A percentile compares a stretch with the other conserved stretches of the same genome.
Evolutionary conservation across 2,797 vertebrate species (phyloP).

Genomic region (Leucoraja ocellata): DNA sequence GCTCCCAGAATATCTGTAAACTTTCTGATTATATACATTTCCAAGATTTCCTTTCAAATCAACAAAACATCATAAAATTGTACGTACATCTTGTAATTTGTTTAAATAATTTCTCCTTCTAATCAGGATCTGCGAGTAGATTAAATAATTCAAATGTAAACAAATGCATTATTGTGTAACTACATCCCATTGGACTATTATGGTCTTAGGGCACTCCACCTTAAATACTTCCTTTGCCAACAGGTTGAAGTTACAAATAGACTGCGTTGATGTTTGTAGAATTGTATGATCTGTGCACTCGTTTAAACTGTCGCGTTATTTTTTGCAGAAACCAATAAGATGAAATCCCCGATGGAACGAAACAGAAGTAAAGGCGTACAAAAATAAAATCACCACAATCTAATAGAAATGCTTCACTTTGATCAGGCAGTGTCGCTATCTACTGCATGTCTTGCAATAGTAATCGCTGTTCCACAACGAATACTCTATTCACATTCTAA

Average conservation of each 20-base stretch:
- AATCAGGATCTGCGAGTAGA: background rate
- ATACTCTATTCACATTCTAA: background rate
- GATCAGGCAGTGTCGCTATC: background rate
- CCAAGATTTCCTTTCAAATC: background rate
- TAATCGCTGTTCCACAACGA: background rate
- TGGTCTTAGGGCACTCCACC: background rate
- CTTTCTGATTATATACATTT: background rate
- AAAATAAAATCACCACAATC: background rate
- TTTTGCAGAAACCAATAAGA: no score
- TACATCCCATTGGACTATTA: background rate
- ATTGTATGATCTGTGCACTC: background rate
- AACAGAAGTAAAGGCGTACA: background rate
- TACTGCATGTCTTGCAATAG: background rate
- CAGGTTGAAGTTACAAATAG: background rate
- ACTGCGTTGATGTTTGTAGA: background rate
- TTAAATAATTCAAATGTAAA: background rate
- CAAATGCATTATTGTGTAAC: background rate
- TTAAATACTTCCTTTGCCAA: background rate
- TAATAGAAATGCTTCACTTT: background rate
- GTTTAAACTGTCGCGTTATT: background rate
- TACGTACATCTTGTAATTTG: background rate
- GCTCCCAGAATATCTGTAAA: background rate
- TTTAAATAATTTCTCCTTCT: background rate
- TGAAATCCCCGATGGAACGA: background rate
- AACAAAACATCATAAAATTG: background rate